These are phyloP conservation scores for Siniperca chuatsi DNA, from an alignment of 2,113 vertebrate species.

Conservation along the genomic window DNA sequence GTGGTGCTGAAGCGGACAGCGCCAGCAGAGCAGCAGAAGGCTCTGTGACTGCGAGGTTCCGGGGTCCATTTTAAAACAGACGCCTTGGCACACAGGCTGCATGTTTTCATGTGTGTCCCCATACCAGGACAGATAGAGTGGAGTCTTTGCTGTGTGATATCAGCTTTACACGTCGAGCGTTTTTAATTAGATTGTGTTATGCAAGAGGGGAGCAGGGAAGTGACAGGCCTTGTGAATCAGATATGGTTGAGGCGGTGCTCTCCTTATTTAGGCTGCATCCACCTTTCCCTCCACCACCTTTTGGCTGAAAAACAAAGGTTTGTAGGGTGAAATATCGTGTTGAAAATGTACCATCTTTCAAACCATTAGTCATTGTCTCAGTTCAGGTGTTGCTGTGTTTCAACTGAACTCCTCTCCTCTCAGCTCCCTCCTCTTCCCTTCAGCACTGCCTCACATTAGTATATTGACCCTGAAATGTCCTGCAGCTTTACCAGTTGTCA, in stretches of 20 bases:
- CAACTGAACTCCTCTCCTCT: neutral
- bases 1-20: constrained; percentile 87
- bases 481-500: constrained; percentile 49
- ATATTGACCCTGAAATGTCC: constrained; percentile 57
- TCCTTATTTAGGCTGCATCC: constrained; percentile 19
- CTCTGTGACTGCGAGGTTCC: constrained; percentile 63
- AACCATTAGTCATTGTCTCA: neutral
- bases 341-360: neutral
- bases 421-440: neutral
- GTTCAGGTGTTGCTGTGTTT: constrained; percentile 41
- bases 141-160: constrained; percentile 17
- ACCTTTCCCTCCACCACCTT: constrained; percentile 2
- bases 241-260: constrained; percentile 28
- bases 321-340: neutral
- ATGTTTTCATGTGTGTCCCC: constrained; percentile 23
- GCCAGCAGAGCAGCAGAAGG: constrained; percentile 69
- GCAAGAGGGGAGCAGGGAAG: constrained; percentile 60
- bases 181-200: constrained; percentile 63
- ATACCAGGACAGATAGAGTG: neutral
- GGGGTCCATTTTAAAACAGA: constrained; percentile 80
- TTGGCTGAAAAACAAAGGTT: too few species aligned
- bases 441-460: constrained; percentile 23
- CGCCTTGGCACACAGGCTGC: constrained; percentile 52
- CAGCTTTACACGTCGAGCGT: constrained; percentile 43
- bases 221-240: constrained; percentile 57